phyloP scores from a whole-genome alignment of 64 coral and sea anemone species.

The Catalaphyllia jardinei region DNA sequence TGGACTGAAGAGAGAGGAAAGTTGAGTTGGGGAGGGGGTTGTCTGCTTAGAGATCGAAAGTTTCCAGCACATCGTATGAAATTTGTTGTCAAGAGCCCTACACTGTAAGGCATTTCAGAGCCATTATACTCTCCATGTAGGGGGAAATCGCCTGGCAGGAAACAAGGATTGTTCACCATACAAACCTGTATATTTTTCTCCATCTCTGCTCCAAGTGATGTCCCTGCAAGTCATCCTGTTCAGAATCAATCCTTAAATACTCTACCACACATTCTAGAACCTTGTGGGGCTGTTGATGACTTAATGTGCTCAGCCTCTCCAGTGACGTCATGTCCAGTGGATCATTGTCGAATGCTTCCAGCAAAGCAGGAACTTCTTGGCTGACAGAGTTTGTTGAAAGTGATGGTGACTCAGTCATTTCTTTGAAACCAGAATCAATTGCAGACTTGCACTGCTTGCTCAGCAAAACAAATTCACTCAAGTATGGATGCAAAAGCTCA shows the following conservation, averaged over 20 bases:
- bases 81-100: too few species aligned
- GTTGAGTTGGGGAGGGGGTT: too few species aligned
- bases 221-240: not conserved
- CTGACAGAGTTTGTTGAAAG: not conserved
- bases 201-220: not conserved
- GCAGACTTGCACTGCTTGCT: not conserved
- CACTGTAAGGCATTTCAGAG: too few species aligned
- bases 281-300: conserved; percentile 9
- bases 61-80: too few species aligned
- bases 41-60: too few species aligned
- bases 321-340: not conserved
- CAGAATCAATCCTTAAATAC: conserved; percentile 22
- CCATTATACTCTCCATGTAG: too few species aligned
- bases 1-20: too few species aligned
- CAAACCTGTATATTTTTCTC: conserved; percentile 43
- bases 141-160: not conserved
- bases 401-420: not conserved
- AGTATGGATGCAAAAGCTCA: conserved; percentile 28
- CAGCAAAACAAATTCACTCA: conserved; percentile 10
- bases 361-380: not conserved
- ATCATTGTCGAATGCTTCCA: conserved; percentile 8
- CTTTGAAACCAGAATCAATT: not conserved
- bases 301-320: conserved; percentile 19
- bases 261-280: conserved; percentile 8
- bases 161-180: not conserved